phyloP scores from a whole-genome alignment of 2,113 vertebrate species.

The Scomber scombrus region DNA sequence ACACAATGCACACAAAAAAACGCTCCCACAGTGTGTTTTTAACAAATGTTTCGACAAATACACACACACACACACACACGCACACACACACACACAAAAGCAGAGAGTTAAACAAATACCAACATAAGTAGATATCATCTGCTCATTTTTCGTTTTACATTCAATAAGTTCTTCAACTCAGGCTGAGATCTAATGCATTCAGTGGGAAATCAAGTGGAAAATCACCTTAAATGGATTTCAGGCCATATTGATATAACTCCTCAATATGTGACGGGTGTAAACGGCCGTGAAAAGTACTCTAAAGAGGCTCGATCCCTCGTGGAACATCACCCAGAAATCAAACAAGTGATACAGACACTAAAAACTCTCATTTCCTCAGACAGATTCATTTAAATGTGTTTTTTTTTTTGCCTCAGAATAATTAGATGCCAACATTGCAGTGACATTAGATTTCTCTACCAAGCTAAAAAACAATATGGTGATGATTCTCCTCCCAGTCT shows the following conservation, averaged over 20 bases:
- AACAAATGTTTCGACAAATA: background rate
- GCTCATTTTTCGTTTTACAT: background rate
- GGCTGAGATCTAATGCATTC: constrained; percentile 53
- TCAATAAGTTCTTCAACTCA: constrained; percentile 7
- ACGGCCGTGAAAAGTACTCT: constrained; percentile 3
- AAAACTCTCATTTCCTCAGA: background rate
- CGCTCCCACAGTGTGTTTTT: constrained; percentile 1
- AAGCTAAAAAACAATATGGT: background rate
- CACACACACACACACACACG: constrained; percentile 1
- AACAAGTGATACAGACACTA: background rate
- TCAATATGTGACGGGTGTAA: constrained; percentile 42
- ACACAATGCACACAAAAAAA: background rate
- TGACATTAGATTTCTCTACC: background rate
- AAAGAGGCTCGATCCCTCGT: background rate
- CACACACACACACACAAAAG: no score
- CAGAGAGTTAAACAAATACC: background rate
- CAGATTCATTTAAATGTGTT: no score
- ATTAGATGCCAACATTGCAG: background rate
- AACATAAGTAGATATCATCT: background rate
- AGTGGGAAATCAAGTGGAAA: constrained; percentile 56
- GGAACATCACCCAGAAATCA: background rate
- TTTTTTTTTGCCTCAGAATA: background rate
- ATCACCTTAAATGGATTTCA: constrained; percentile 56
- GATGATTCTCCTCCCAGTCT: background rate
- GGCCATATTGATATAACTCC: constrained; percentile 45